phyloP scores from a whole-genome alignment of 1,140 invertebrate genomes.

The Nasonia giraulti region DNA sequence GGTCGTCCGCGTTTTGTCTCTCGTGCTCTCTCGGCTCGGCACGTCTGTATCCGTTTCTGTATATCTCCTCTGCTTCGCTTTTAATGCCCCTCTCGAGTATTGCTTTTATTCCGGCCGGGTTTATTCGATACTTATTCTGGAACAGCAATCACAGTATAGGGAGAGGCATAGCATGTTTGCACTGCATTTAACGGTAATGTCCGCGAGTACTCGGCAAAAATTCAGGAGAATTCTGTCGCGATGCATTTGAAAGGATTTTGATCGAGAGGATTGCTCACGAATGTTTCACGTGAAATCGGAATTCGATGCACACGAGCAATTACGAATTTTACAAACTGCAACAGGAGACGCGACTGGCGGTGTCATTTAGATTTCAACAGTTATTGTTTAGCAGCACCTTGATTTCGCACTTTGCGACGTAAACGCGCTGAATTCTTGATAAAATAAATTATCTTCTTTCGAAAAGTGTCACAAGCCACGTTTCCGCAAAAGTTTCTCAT shows the following conservation, averaged over 20 bases:
- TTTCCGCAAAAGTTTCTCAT: background rate
- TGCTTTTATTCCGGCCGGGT: background rate
- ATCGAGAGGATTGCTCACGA: no score
- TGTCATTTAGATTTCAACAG: no score
- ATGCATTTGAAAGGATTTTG: no score
- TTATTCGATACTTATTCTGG: background rate
- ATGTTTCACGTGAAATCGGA: no score
- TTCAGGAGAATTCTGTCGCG: background rate
- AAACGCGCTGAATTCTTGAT: background rate
- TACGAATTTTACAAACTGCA: no score
- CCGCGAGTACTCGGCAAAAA: background rate
- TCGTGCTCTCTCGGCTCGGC: background rate
- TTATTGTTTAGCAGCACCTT: no score
- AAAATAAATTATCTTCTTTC: background rate
- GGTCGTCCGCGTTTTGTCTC: background rate
- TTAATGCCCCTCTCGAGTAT: background rate
- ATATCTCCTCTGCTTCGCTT: background rate
- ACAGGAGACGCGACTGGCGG: no score
- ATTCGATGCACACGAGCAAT: no score
- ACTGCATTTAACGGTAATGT: background rate
- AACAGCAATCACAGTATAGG: background rate
- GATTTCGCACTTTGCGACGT: no score
- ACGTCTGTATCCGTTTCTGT: background rate
- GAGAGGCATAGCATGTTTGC: background rate
- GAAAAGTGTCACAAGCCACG: background rate